A percentile compares a stretch with the other conserved stretches of the same genome.
These are phyloP conservation scores for Pyrrhosoma nymphula DNA, from an alignment of 2,888 invertebrate genomes.

Conservation along the genomic window DNA sequence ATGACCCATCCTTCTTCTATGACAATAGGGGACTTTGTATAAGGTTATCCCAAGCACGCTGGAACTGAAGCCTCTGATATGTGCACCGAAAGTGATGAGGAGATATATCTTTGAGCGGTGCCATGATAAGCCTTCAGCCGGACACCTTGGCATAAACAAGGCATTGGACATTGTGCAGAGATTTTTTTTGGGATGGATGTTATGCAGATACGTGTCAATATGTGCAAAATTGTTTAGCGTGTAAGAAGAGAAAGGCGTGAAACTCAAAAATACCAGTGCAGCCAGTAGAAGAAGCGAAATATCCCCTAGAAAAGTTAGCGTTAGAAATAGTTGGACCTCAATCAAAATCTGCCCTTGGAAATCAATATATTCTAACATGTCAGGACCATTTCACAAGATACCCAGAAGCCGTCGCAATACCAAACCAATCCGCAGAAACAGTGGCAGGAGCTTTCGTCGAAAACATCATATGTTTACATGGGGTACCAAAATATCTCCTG, in stretches of 20 bases:
- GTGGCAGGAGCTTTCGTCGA: slow-evolving; percentile 71
- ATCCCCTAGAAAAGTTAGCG: not conserved
- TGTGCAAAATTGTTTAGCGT: too few species aligned
- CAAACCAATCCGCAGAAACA: slow-evolving; percentile 71
- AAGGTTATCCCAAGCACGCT: too few species aligned
- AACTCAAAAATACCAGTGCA: not conserved
- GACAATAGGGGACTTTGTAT: too few species aligned
- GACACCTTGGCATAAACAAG: not conserved
- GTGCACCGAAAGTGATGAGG: too few species aligned
- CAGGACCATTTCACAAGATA: slow-evolving; percentile 71
- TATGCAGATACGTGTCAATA: too few species aligned
- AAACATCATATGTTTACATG: slow-evolving; percentile 62
- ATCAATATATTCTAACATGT: slow-evolving; percentile 71
- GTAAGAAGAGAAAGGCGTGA: not conserved
- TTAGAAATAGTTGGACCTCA: not conserved
- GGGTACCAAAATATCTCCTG: not conserved
- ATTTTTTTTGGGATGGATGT: too few species aligned
- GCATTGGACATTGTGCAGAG: too few species aligned
- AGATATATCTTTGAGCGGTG: too few species aligned
- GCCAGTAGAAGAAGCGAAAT: not conserved
- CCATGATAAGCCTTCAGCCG: too few species aligned
- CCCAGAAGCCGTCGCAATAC: slow-evolving; percentile 71
- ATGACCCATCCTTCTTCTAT: too few species aligned
- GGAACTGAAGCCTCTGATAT: too few species aligned
- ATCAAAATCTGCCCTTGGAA: not conserved